Conservation (phyloP, 2,797 vertebrate species). For the Tiaroga cobitis region DNA sequence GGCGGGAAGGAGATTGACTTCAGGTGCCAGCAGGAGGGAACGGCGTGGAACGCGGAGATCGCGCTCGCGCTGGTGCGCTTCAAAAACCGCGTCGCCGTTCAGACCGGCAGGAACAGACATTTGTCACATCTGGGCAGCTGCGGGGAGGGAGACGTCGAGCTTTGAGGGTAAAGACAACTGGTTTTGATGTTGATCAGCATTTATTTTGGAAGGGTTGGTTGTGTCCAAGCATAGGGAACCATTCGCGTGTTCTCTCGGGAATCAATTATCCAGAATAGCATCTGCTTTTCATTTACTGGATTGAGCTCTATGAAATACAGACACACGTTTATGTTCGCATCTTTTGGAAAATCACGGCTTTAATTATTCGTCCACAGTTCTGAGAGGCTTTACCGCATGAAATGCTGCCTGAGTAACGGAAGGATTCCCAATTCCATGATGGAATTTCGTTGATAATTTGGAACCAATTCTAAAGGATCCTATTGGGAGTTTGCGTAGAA, state of each 20-base stretch:
- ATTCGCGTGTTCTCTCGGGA: not conserved
- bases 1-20: slow-evolving; percentile 91
- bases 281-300: slow-evolving; percentile 34
- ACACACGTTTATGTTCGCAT: too few relatives aligned
- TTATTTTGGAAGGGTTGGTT: not conserved
- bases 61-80: slow-evolving; percentile 89
- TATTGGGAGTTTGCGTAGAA: not conserved
- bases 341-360: not conserved
- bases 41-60: slow-evolving; percentile 91
- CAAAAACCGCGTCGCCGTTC: slow-evolving; percentile 91
- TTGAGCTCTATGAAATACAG: not conserved
- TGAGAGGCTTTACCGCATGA: not conserved
- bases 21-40: slow-evolving; percentile 87
- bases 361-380: not conserved
- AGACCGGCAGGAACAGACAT: slow-evolving; percentile 83
- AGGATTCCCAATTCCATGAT: not conserved
- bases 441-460: not conserved
- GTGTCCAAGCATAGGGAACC: not conserved
- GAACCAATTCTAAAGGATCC: not conserved
- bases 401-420: not conserved
- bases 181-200: not conserved
- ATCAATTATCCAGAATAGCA: slow-evolving; percentile 21
- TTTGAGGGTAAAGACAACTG: slow-evolving; percentile 13
- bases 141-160: slow-evolving; percentile 67
- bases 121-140: slow-evolving; percentile 74